Evolutionary conservation across 2,888 invertebrate species (phyloP), one percentile per base, ranked within the genome.

Genomic region (Noctua janthe): DNA sequence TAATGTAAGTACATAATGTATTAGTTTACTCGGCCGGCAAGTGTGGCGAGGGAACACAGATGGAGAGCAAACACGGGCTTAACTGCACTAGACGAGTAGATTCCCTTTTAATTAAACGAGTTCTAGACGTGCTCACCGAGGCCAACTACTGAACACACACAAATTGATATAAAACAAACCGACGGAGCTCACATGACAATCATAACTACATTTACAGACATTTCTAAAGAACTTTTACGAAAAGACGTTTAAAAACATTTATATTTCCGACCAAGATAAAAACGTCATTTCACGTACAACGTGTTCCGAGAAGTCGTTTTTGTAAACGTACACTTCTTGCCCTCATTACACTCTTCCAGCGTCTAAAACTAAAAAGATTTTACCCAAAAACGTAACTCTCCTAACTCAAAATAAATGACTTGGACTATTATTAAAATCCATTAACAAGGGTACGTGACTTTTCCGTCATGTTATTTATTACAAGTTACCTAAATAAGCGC

Each of bases 91-190:
- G 92, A 91, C 90, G 93, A 93, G 93, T 91, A 94, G 94, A 94
- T 95, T 94, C 95, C 94, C 93, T 95, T 95, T 95, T 95, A 95
- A 95, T 95, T 95, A 95, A 95, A 95, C 93, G 94, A 94, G 94
- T 93, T 94, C 92, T 92, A 91, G 93, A 92, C 91, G 89, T 88
- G 88, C 90, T 91, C 90, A 89, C 91, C 81, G 90, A 90, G 88
- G 90, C 88, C 88, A 91, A 91, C 89, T 89, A 89, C 83, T 87
- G 76, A 89, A 91, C 89, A 88, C 89, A 80, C 84, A 81, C 87
- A 90, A 92, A 92, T 92, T 93, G 91, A 92, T 90, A 91, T 90
- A 90, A 89, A 90, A 87, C 88, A 87, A 85, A 74, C 70, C 49
- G 5, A 69, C 54, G 15, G 20, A 67, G 62, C 29, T 78, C 71